Percentiles rank a stretch among this genome's conserved stretches.
phyloP scores from a whole-genome alignment of 2,113 vertebrate species.

The Salvator merianae region DNA sequence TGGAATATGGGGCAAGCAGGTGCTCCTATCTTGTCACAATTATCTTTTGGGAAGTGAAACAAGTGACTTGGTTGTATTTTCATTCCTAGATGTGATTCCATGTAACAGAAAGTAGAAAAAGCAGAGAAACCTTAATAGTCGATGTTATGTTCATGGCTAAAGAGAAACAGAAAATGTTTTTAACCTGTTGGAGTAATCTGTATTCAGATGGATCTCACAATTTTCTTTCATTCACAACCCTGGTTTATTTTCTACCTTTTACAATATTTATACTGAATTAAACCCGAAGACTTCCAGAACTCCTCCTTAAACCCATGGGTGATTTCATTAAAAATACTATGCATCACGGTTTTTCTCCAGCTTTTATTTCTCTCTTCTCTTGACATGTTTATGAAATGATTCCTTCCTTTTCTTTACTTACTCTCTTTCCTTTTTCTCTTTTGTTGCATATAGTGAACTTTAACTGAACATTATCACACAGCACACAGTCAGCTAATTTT shows the following conservation, averaged over 20 bases:
- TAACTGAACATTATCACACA: constrained; percentile 44
- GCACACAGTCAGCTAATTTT: constrained; percentile 76
- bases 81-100: not conserved
- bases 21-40: not conserved
- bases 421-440: constrained; percentile 1
- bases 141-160: not conserved
- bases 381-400: constrained; percentile 41
- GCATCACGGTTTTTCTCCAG: not conserved
- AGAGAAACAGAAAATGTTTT: not conserved
- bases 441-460: constrained; percentile 36
- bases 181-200: not conserved
- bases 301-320: not conserved
- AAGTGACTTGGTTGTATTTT: not conserved
- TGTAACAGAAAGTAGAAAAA: not conserved
- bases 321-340: not conserved
- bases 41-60: not conserved
- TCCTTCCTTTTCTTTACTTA: not conserved
- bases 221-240: not conserved
- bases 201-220: not conserved
- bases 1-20: not conserved
- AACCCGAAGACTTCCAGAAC: constrained; percentile 4
- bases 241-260: constrained; percentile 16
- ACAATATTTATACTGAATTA: not conserved
- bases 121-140: not conserved
- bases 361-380: constrained; percentile 5